Evolutionary conservation across 1,140 invertebrate species (phyloP).

Genomic region (Sycophila sp.): DNA sequence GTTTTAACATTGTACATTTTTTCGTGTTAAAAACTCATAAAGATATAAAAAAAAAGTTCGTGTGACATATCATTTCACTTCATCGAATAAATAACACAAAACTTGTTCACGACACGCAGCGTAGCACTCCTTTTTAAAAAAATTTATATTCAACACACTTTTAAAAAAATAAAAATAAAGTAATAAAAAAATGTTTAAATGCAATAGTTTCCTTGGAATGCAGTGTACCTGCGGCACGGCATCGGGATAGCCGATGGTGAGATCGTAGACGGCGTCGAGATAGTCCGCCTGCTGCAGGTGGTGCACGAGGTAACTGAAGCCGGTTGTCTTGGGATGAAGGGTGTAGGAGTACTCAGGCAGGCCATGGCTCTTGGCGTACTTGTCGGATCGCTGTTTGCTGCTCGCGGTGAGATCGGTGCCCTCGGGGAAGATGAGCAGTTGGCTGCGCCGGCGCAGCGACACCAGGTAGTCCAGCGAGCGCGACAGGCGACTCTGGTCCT

Average conservation of each 20-base stretch:
- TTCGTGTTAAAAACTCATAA: too few species aligned
- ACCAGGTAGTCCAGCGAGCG: conserved; percentile 80
- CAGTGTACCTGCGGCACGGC: conserved; percentile 68
- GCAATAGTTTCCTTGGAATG: too few species aligned
- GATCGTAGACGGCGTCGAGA: conserved; percentile 80
- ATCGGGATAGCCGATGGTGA: conserved; percentile 81
- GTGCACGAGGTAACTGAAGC: conserved; percentile 78
- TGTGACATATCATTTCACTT: too few species aligned
- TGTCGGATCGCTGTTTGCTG: conserved; percentile 78
- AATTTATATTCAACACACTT: too few species aligned
- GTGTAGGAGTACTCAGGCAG: conserved; percentile 77
- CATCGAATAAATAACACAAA: too few species aligned
- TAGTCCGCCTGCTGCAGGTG: conserved; percentile 74
- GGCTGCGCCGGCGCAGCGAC: conserved; percentile 70
- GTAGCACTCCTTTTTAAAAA: too few species aligned
- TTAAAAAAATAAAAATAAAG: too few species aligned
- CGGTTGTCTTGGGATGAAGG: conserved; percentile 87
- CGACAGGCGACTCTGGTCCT: conserved; percentile 76
- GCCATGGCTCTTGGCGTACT: conserved; percentile 77
- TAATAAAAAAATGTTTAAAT: too few species aligned
- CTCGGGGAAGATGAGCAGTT: conserved; percentile 87
- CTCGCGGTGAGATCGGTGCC: conserved; percentile 85
- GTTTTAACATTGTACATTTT: too few species aligned
- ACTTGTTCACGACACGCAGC: too few species aligned
- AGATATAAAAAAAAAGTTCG: too few species aligned